Evolutionary conservation across 2,797 vertebrate genomes (phyloP), one percentile per base, ranked within the genome.

Genomic region (Eutrigla gurnardus): DNA sequence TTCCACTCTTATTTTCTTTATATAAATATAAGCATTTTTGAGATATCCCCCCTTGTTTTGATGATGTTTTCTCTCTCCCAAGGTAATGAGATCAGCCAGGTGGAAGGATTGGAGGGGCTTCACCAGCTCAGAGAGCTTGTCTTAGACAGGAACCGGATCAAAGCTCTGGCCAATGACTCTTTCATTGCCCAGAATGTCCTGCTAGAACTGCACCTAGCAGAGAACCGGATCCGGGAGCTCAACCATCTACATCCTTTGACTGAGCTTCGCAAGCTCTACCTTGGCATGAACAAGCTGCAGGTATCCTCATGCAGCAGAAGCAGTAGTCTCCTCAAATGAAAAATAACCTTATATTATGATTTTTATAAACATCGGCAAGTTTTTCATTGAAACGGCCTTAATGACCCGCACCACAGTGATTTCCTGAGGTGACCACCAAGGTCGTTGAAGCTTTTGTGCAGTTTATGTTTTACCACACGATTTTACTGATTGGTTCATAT

Each of bases 231-330:
- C 43, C 83, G 91, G 37, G 96, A 96, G 67, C 91, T 97, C 64
- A 95, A 86, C 82, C 91, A 95, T 81, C 88, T 98, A 9, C 87
- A 94, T 2, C 78, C 93, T 35, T 90, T 96, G 80, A 77, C 64
- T 35, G 94, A 94, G 82, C 94, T 97, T 37, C 93, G 93, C 77
- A 96, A 96, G 78, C 95, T 97, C 42, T 96, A 94, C 80, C 93
- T 97, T 11, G 93, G 90, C 82, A 93, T 89, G 80, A 97, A 97
- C 88, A 97, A 95, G 93, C 94, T 97, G 78, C 96, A 97, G 96
- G 96, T 97, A 94, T 54, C 67, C 50, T 35, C 33, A 49, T 36
- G 37, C 10, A 64, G 58, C 32, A 7, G n/a, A n/a, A n/a, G 14
- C 75, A 10, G 33, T 25, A 3, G 6, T 49, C 50, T 57, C 35